Percentiles rank a stretch among this genome's conserved stretches.
Evolutionary conservation across 2,113 vertebrate species (phyloP).

Genomic region (Larimichthys crocea): DNA sequence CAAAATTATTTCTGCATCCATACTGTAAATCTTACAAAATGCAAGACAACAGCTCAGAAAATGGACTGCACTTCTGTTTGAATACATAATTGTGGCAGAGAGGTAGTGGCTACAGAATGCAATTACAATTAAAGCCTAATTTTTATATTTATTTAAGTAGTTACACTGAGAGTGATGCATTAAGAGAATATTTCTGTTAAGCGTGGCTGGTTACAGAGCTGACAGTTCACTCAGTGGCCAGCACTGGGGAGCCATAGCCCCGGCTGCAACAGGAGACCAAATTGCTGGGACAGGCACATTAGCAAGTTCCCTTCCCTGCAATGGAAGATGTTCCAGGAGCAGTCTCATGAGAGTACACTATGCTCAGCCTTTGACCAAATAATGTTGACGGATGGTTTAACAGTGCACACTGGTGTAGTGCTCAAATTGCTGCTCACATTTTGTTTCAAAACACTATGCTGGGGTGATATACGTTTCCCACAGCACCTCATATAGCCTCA

Average conservation of each 20-base stretch:
- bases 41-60: not conserved
- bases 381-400: conserved; percentile 29
- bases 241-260: not conserved
- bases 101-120: not conserved
- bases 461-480: not conserved
- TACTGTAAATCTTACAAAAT: not conserved
- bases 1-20: not conserved
- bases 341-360: conserved; percentile 4
- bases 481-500: conserved; percentile 2
- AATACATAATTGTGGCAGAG: not conserved
- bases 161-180: not conserved
- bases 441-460: conserved; percentile 1
- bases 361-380: conserved; percentile 33
- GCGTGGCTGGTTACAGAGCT: not conserved
- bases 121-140: conserved; percentile 5
- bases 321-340: conserved; percentile 12
- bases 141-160: conserved; percentile 9
- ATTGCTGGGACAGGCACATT: conserved; percentile 6
- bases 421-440: conserved; percentile 1
- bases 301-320: not conserved
- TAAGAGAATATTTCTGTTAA: not conserved
- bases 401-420: not conserved
- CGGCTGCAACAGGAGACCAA: conserved; percentile 5
- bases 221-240: not conserved
- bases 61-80: conserved; percentile 6